Percentiles rank a stretch among this genome's conserved stretches.
phyloP scores from a whole-genome alignment of 2,888 invertebrate species.

The Hecatera dysodea region DNA sequence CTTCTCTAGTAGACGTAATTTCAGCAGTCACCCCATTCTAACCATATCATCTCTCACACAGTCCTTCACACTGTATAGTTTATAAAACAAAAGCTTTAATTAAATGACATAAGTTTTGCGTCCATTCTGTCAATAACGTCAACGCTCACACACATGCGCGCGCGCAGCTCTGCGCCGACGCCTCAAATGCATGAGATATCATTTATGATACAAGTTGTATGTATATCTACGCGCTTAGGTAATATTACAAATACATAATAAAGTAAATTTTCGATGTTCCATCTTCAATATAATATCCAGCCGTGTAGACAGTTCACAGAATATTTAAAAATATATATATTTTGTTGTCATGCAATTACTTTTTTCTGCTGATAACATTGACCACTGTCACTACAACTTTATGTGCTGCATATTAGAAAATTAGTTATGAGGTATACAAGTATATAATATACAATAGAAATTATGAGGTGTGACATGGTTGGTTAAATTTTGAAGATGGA shows the following conservation, averaged over 20 bases:
- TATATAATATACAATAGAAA: too few relatives aligned
- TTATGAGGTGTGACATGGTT: not conserved
- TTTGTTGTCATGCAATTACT: too few relatives aligned
- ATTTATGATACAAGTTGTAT: not conserved
- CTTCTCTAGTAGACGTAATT: not conserved
- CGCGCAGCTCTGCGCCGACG: not conserved
- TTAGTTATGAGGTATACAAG: too few relatives aligned
- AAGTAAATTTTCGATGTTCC: not conserved
- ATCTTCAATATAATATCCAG: not conserved
- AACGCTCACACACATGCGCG: not conserved
- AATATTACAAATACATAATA: not conserved
- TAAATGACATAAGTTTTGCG: conserved; percentile 13
- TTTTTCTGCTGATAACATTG: too few relatives aligned
- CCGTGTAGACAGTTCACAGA: not conserved
- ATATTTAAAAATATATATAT: too few relatives aligned
- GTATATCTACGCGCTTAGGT: not conserved
- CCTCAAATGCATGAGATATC: not conserved
- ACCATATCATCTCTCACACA: not conserved
- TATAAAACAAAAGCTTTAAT: conserved; percentile 32
- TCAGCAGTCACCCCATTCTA: not conserved
- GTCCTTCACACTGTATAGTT: not conserved
- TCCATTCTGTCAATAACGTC: not conserved
- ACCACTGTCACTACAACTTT: too few relatives aligned
- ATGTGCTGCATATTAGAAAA: too few relatives aligned
- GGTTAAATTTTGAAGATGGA: not conserved